Evolutionary conservation across 2,797 vertebrate genomes (phyloP), one percentile per base, ranked within the genome.

Genomic region (Coranthus polyacanthus): DNA sequence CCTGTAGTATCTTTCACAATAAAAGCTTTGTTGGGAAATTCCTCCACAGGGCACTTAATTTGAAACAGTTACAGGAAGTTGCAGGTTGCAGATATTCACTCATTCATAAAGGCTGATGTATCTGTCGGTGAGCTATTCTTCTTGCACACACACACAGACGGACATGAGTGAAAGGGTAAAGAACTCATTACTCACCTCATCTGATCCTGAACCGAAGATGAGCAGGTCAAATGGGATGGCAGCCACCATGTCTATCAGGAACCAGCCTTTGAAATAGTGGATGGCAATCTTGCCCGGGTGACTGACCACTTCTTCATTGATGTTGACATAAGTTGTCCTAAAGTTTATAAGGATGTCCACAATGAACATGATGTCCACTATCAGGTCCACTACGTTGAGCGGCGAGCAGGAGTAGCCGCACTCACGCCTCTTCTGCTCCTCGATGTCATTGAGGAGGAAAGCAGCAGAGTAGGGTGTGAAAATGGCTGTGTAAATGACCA

Each of bases 261-360:
- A 98, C 98, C 98, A 99, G 93, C 97, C 98, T 94, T 99, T 99
- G 83, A 99, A 99, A 93, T 99, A 99, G 92, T 99, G 97, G 92
- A 99, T 96, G 81, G 97, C 97, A 81, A 99, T 99, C 94, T 95
- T 98, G 69, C 94, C 96, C 1, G 98, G 96, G 70, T 99, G 96
- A 93, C 97, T 99, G 88, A 99, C 98, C 92, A 99, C 98, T 82
- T 99, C 97, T 90, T 99, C 98, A 50, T 99, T 99, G 82, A 68
- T 69, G 89, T 99, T 99, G 75, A 99, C 97, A 52, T 99, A 99
- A 0, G 98, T 99, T 83, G 98, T 99, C 88, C 97, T 92, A 92
- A 99, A 99, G 95, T 99, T 99, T 78, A 99, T 99, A 39, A 99
- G 95, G 89, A 99, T 99, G 92, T 99, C 97, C 86, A 99, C 97